Base-by-base conservation (phyloP, 1,140 invertebrate species). In the Monochamus saltuarius region DNA sequence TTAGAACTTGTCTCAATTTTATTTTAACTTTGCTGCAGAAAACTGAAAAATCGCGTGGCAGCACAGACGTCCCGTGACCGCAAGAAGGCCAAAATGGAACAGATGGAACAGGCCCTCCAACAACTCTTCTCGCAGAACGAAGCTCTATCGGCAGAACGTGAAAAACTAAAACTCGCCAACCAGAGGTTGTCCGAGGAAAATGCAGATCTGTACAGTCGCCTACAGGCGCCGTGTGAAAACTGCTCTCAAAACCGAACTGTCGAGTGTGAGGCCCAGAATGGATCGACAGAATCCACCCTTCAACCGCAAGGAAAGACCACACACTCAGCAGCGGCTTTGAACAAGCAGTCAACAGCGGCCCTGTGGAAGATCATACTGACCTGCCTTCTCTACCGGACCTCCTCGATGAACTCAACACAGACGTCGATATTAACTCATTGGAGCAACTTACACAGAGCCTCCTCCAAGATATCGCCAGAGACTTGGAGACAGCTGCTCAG, bases 41-140 rank as follows among this genome's bases (percentile, higher is more conserved):
- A 98, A 81, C 75, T 98, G 65, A 98, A 98, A 77, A 99, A 98
- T 76, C 82, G 96, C 69, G 93, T 98, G 11, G 96, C 97, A 37
- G 97, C 97, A n/a, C 96, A 99, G 77, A 96, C 92, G 39, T 97
- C 96, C 0, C 82, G 97, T 51, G 97, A 99, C 77, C 84, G 94
- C n/a, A 98, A 98, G 73, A 98, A 98, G 76, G 90, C 90, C 0
- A 88, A 89, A 74, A 88, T 97, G 83, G 87, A 91, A 59, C 89
- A 94, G 67, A 84, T 98, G 76, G 94, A 98, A 79, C 77, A 79
- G 10, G 83, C 85, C 39, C 83, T 92, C 7, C 80, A 83, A 60
- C 73, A 80, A 19, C 74, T 91, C n/a, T 82, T 81, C 58, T 82
- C 86, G 35, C 79, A 81, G 63, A 89, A 89, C 62, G 82, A 86